A percentile compares a stretch with the other conserved stretches of the same genome.
Conservation (phyloP, 2,797 vertebrate genomes). For the Oryzias sinensis region DNA sequence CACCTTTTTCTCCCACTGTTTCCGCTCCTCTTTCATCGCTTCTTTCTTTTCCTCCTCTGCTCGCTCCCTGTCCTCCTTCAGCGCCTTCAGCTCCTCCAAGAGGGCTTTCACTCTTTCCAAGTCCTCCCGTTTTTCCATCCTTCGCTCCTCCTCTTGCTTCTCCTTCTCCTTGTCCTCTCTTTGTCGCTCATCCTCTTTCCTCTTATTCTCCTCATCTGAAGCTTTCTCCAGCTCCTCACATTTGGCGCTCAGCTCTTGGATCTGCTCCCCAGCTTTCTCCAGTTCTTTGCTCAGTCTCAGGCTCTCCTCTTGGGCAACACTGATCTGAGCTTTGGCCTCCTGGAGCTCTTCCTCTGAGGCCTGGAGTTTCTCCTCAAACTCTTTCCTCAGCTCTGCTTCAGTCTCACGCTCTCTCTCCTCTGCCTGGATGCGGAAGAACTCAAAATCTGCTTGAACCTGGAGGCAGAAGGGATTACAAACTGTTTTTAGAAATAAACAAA, state of each 20-base stretch:
- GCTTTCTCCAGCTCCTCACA: conserved; percentile 65
- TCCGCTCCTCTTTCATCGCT: conserved; percentile 72
- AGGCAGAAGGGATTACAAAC: conserved; percentile 8
- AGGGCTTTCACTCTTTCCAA: conserved; percentile 65
- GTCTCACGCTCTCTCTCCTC: conserved; percentile 78
- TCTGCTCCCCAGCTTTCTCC: conserved; percentile 69
- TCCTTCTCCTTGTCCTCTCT: conserved; percentile 55
- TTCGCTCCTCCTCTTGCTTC: conserved; percentile 67
- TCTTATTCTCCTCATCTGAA: conserved; percentile 55
- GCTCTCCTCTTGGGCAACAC: conserved; percentile 59
- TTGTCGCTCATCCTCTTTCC: conserved; percentile 39
- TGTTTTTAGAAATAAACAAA: not conserved
- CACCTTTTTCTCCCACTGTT: conserved; percentile 70
- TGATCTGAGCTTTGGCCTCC: conserved; percentile 62
- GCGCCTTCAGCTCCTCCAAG: conserved; percentile 65
- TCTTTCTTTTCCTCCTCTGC: conserved; percentile 69
- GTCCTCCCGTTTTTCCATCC: conserved; percentile 62
- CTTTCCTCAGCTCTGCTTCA: conserved; percentile 76
- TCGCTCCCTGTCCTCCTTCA: conserved; percentile 67
- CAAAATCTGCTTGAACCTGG: conserved; percentile 74
- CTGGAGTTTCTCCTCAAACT: conserved; percentile 77
- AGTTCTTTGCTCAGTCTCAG: conserved; percentile 62
- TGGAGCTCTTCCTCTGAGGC: conserved; percentile 72
- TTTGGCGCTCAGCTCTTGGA: conserved; percentile 64
- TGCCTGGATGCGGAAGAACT: conserved; percentile 71